These are phyloP conservation scores for Megalopta genalis DNA, from an alignment of 1,140 invertebrate genomes.

Conservation along the genomic window DNA sequence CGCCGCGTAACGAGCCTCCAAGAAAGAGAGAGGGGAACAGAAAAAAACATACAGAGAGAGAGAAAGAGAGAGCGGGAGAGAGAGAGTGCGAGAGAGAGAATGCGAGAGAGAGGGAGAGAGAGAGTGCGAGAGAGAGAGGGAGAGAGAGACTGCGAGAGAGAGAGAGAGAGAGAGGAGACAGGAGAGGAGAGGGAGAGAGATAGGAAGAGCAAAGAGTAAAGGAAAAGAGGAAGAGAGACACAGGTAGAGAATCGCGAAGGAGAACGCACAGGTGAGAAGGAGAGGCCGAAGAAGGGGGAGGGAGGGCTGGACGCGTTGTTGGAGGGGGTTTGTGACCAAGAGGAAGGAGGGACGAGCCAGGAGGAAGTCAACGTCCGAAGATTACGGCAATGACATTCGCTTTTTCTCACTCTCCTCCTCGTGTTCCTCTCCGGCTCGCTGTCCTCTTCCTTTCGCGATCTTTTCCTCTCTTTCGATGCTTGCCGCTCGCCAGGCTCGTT, in stretches of 20 bases:
- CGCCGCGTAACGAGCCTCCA: constrained; percentile 43
- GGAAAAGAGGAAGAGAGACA: constrained; percentile 24
- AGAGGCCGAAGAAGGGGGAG: constrained; percentile 29
- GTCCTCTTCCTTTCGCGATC: constrained; percentile 56
- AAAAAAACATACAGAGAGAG: background rate
- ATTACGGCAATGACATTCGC: constrained; percentile 81
- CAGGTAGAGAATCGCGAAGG: constrained; percentile 22
- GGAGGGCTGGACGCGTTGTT: constrained; percentile 50
- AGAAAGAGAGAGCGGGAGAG: constrained; percentile 25
- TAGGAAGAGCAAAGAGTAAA: background rate
- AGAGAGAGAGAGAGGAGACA: background rate
- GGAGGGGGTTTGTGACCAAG: constrained; percentile 62
- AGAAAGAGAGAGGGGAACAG: constrained; percentile 5
- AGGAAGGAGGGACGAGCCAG: constrained; percentile 69
- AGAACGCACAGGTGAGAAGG: constrained; percentile 39
- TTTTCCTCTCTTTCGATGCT: constrained; percentile 36
- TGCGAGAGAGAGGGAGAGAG: background rate
- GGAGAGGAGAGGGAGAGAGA: background rate
- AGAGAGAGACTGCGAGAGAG: constrained; percentile 10
- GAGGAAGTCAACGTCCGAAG: constrained; percentile 80
- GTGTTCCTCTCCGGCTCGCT: constrained; percentile 64
- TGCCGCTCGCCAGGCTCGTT: constrained; percentile 25
- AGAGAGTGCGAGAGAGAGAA: background rate
- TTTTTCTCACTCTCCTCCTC: constrained; percentile 78
- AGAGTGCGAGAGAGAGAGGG: constrained; percentile 10